Conservation (phyloP, 1,140 invertebrate genomes). For the Copidosoma floridanum region DNA sequence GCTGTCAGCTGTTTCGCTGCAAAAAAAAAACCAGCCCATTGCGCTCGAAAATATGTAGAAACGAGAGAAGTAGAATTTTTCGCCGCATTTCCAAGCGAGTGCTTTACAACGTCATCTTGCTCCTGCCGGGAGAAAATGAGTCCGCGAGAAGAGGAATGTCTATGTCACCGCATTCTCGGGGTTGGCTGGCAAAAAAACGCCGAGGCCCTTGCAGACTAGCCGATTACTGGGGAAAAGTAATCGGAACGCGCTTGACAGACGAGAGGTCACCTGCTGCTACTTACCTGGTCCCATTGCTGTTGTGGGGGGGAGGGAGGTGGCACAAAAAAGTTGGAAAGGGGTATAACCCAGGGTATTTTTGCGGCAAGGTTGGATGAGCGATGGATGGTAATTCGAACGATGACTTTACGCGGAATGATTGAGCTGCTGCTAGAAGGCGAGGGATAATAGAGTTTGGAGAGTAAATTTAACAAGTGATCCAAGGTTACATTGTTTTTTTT, state of each 20-base stretch:
- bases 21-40: too few species aligned
- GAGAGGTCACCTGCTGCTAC: conserved; percentile 29
- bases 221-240: conserved; percentile 27
- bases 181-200: conserved; percentile 20
- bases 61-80: too few species aligned
- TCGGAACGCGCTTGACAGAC: conserved; percentile 39
- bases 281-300: too few species aligned
- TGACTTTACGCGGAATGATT: conserved; percentile 53
- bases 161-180: conserved; percentile 30
- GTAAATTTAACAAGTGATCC: too few species aligned
- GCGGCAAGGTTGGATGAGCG: not conserved
- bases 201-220: not conserved
- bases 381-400: conserved; percentile 54
- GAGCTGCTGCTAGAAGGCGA: conserved; percentile 32
- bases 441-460: too few species aligned
- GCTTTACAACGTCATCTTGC: not conserved
- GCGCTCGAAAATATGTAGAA: conserved; percentile 19
- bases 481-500: too few species aligned
- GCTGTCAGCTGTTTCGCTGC: too few species aligned
- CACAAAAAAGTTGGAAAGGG: conserved; percentile 35
- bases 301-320: too few species aligned
- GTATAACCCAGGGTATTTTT: not conserved
- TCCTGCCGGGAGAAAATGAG: not conserved
- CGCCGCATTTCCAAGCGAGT: conserved; percentile 1
- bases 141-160: conserved; percentile 9